Evolutionary conservation across 2,797 vertebrate genomes (phyloP).

Genomic region (Eidolon dupreanum): DNA sequence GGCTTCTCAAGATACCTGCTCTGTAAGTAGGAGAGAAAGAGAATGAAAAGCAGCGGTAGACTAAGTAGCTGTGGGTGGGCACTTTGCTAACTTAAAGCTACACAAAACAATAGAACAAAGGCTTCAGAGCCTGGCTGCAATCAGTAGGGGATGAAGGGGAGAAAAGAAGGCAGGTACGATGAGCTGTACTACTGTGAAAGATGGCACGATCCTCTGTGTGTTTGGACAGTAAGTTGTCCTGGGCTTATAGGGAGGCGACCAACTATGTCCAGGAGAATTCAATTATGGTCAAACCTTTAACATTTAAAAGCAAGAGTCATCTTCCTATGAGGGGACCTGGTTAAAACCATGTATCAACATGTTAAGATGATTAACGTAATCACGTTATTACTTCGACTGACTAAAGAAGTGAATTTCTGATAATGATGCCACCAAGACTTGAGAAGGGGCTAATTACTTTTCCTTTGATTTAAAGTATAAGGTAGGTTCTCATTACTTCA

Average conservation of each 20-base stretch:
- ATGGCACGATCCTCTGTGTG: background rate
- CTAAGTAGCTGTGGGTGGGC: background rate
- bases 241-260: background rate
- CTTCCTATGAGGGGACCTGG: background rate
- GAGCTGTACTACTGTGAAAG: background rate
- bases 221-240: background rate
- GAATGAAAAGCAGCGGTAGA: background rate
- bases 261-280: background rate
- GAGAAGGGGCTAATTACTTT: slow-evolving; percentile 14
- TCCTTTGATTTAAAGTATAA: slow-evolving; percentile 47
- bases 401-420: slow-evolving; percentile 3
- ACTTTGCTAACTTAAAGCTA: background rate
- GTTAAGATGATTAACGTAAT: background rate
- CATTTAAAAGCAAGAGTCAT: background rate
- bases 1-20: slow-evolving; percentile 99
- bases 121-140: background rate
- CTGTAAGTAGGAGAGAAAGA: slow-evolving; percentile 77
- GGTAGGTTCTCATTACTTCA: background rate
- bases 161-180: background rate
- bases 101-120: background rate
- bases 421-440: background rate
- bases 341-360: background rate
- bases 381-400: background rate
- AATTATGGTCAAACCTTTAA: background rate
- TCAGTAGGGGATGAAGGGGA: background rate